Conservation (phyloP, 2,113 vertebrate species). For the Crotalus horridus region DNA sequence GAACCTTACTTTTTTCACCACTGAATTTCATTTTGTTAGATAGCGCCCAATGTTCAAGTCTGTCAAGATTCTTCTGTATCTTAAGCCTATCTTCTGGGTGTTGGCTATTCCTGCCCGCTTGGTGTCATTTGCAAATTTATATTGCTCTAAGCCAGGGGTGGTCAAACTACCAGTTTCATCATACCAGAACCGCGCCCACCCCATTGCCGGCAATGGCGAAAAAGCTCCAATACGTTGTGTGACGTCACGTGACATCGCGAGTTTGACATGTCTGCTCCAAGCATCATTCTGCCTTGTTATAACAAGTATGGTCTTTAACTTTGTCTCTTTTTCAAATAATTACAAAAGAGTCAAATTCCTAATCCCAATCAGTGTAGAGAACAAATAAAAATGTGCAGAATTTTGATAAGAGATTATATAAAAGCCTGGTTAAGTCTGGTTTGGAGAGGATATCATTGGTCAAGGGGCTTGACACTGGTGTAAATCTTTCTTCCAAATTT, state of each 20-base stretch:
- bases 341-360: neutral
- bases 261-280: neutral
- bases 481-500: neutral
- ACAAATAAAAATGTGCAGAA: neutral
- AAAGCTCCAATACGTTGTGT: no score
- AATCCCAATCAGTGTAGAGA: neutral
- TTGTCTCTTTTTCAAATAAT: neutral
- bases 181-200: no score
- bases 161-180: no score
- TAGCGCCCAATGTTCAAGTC: no score
- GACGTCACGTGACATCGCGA: no score
- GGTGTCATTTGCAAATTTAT: neutral
- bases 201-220: no score
- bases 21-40: no score
- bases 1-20: no score
- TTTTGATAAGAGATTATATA: neutral
- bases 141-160: neutral
- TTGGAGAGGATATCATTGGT: neutral
- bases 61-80: no score
- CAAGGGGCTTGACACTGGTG: neutral
- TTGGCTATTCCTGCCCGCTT: no score
- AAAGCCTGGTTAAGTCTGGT: neutral
- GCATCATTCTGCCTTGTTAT: neutral
- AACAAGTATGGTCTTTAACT: neutral
- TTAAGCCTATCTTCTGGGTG: no score